A percentile compares a stretch with the other conserved stretches of the same genome.
phyloP scores from a whole-genome alignment of 1,140 invertebrate species.

The Neuroterus valhalla region DNA sequence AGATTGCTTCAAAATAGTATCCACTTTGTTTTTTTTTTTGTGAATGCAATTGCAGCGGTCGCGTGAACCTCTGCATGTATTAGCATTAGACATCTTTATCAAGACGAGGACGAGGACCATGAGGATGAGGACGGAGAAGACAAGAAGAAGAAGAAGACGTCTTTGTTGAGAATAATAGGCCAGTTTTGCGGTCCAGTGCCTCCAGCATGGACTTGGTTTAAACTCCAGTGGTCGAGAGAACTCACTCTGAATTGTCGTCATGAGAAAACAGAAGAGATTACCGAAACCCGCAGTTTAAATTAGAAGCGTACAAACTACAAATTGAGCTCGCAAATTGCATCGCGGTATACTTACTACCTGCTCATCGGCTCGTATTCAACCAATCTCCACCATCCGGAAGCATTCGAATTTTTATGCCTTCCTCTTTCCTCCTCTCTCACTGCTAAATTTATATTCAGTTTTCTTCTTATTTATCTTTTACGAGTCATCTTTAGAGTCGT shows the following conservation, averaged over 20 bases:
- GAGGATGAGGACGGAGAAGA: slow-evolving; percentile 25
- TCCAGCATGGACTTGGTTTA: slow-evolving; percentile 40
- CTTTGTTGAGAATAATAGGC: slow-evolving; percentile 62
- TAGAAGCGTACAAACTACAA: slow-evolving; percentile 66
- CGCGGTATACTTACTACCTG: slow-evolving; percentile 53
- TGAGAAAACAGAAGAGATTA: slow-evolving; percentile 68
- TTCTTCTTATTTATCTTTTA: background rate
- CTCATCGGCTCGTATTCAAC: slow-evolving; percentile 50
- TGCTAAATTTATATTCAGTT: background rate
- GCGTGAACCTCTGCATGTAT: too few relatives aligned
- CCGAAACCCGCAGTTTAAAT: slow-evolving; percentile 71
- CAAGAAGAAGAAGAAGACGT: slow-evolving; percentile 51
- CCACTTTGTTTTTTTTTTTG: too few relatives aligned
- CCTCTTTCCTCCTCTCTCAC: background rate
- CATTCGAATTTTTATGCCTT: slow-evolving; percentile 30
- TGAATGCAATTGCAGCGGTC: too few relatives aligned
- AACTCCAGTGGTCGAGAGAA: slow-evolving; percentile 47
- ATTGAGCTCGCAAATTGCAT: slow-evolving; percentile 68
- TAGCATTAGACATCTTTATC: background rate
- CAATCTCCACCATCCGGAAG: slow-evolving; percentile 48
- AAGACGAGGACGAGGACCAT: background rate
- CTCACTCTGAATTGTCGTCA: slow-evolving; percentile 65
- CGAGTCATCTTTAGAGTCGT: too few relatives aligned
- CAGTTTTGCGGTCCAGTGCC: slow-evolving; percentile 62
- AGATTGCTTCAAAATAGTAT: slow-evolving; percentile 3